Conservation (phyloP, 1,140 invertebrate species). For the fruit fly (Drosophila melanogaster) region Release_6_plus_ISO1_MT NT_037436.4:5323501-5324000, state of each 20-base stretch:
- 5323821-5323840: slow-evolving; percentile 46
- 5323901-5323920: slow-evolving; percentile 77
- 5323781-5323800: slow-evolving; percentile 1
- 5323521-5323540: slow-evolving; percentile 69
- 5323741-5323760: slow-evolving; percentile 20
- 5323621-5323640: slow-evolving; percentile 63
- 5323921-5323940: slow-evolving; percentile 79
- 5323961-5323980: slow-evolving; percentile 8
- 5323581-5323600: slow-evolving; percentile 2
- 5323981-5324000: slow-evolving; percentile 45
- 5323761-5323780: slow-evolving; percentile 7
- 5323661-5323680: slow-evolving; percentile 73
- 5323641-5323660: slow-evolving; percentile 69
- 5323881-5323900: slow-evolving; percentile 76
- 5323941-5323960: slow-evolving; percentile 23
- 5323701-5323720: slow-evolving; percentile 77
- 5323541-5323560: slow-evolving; percentile 61
- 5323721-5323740: slow-evolving; percentile 68
- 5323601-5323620: background rate
- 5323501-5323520: slow-evolving; percentile 9
- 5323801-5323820: slow-evolving; percentile 10
- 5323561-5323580: slow-evolving; percentile 72
- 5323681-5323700: slow-evolving; percentile 77
- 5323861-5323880: slow-evolving; percentile 78
- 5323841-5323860: slow-evolving; percentile 71